phyloP scores from a whole-genome alignment of 2,888 invertebrate species.

The Salticus scenicus region DNA sequence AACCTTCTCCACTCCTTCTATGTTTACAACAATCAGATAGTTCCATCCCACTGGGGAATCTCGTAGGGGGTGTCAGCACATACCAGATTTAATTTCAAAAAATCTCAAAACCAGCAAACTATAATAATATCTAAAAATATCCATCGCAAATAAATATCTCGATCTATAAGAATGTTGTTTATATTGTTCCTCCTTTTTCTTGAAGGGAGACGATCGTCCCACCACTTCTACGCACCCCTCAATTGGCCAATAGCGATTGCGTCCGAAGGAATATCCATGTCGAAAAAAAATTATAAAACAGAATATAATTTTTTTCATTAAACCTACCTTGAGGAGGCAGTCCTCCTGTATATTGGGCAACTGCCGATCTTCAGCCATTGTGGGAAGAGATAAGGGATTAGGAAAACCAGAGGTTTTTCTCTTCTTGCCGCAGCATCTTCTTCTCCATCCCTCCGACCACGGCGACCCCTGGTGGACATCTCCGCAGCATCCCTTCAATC shows the following conservation, averaged over 20 bases:
- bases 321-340: slow-evolving; percentile 63
- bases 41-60: slow-evolving; percentile 41
- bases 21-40: slow-evolving; percentile 25
- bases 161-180: too few species aligned
- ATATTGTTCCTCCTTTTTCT: not conserved
- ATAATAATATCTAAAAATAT: too few species aligned
- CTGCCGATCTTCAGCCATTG: slow-evolving; percentile 63
- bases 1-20: slow-evolving; percentile 17
- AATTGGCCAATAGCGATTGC: too few species aligned
- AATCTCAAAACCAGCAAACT: too few species aligned
- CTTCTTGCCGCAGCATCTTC: slow-evolving; percentile 57
- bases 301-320: too few species aligned
- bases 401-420: not conserved
- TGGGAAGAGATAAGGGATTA: not conserved
- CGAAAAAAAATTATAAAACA: too few species aligned
- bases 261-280: too few species aligned
- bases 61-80: too few species aligned
- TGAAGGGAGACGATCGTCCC: not conserved
- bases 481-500: slow-evolving; percentile 50
- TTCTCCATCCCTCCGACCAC: slow-evolving; percentile 59
- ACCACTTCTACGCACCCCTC: not conserved
- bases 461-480: slow-evolving; percentile 51
- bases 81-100: too few species aligned
- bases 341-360: slow-evolving; percentile 68
- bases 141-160: too few species aligned